Percentiles rank a stretch among this genome's conserved stretches.
phyloP scores from a whole-genome alignment of 2,888 invertebrate genomes.

The Poecilobothrus nobilitatus region DNA sequence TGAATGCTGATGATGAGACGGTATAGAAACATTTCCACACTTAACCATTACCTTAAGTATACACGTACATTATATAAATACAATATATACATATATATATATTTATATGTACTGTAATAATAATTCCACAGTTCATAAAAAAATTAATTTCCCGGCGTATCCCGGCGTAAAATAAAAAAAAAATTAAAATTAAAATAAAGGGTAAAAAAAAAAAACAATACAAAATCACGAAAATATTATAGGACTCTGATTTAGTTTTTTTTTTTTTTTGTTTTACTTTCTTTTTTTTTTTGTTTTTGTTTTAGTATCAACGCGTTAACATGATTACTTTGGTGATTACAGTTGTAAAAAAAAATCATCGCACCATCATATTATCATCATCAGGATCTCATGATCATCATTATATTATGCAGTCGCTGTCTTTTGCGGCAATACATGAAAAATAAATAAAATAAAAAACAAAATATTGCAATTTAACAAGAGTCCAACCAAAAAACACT shows the following conservation, averaged over 20 bases:
- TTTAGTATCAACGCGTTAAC: constrained; percentile 3
- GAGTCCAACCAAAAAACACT: not conserved
- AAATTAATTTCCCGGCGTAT: no score
- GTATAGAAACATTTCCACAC: not conserved
- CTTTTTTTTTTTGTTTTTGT: not conserved
- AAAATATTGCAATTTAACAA: no score
- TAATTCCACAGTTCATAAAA: no score
- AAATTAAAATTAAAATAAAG: not conserved
- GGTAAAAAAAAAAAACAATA: not conserved
- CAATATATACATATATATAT: no score
- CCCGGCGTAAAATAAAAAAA: not conserved
- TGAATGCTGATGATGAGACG: not conserved
- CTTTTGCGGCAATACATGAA: not conserved
- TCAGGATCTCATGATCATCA: constrained; percentile 1
- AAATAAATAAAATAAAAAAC: not conserved
- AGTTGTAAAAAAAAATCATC: not conserved
- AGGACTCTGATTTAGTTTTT: not conserved
- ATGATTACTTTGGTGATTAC: constrained; percentile 3
- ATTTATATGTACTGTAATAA: no score
- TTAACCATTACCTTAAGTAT: not conserved
- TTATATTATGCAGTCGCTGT: not conserved
- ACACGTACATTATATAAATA: no score
- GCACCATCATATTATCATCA: constrained; percentile 1
- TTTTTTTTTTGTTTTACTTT: not conserved
- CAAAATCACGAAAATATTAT: not conserved